phyloP scores from a whole-genome alignment of 2,113 vertebrate genomes.

The Toxostoma redivivum region DNA sequence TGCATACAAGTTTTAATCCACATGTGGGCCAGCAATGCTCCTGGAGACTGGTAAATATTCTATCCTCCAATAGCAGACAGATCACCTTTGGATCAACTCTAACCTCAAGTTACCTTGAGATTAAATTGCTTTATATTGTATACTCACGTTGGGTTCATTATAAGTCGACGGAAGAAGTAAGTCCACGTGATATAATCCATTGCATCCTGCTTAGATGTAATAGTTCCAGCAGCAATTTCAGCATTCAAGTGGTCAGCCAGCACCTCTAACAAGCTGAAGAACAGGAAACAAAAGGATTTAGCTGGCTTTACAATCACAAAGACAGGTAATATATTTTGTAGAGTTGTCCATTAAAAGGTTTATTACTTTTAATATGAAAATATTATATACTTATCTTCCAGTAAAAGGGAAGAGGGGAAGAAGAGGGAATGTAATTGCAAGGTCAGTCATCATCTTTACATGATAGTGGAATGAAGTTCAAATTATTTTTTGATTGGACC shows the following conservation, averaged over 20 bases:
- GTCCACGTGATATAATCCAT: slow-evolving; percentile 99
- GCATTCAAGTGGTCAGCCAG: slow-evolving; percentile 95
- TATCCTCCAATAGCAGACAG: background rate
- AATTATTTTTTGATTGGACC: slow-evolving; percentile 29
- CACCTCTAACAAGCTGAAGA: slow-evolving; percentile 86
- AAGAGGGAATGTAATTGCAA: slow-evolving; percentile 14
- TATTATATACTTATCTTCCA: background rate
- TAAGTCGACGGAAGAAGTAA: slow-evolving; percentile 94
- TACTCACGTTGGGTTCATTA: slow-evolving; percentile 96
- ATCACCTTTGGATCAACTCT: background rate
- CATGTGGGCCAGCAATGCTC: background rate
- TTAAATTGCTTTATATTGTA: background rate
- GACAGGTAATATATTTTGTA: slow-evolving; percentile 6
- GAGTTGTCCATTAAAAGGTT: background rate
- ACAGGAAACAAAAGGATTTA: slow-evolving; percentile 26
- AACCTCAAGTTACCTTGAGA: background rate
- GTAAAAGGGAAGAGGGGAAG: background rate
- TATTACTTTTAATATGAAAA: slow-evolving; percentile 47
- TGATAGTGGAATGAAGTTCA: background rate
- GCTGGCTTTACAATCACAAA: slow-evolving; percentile 1
- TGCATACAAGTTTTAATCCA: background rate
- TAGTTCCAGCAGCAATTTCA: slow-evolving; percentile 92
- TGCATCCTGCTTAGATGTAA: slow-evolving; percentile 95
- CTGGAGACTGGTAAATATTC: background rate
- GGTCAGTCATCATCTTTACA: slow-evolving; percentile 23